Conservation (phyloP, 2,888 invertebrate genomes). For the Acleris holmiana region DNA sequence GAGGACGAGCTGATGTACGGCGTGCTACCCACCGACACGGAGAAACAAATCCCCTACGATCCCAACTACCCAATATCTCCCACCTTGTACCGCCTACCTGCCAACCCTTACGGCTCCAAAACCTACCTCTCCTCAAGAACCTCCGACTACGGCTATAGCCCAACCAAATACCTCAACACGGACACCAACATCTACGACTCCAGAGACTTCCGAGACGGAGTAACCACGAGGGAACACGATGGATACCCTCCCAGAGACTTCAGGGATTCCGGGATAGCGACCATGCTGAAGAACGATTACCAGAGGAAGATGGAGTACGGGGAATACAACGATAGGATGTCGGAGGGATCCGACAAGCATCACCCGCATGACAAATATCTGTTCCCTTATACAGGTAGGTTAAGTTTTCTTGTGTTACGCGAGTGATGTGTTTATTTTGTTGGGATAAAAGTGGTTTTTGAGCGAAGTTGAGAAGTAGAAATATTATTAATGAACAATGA, state of each 20-base stretch:
- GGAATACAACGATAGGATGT: slow-evolving; percentile 87
- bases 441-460: slow-evolving; percentile 11
- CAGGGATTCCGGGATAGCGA: slow-evolving; percentile 77
- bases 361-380: slow-evolving; percentile 91
- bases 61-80: slow-evolving; percentile 80
- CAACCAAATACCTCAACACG: slow-evolving; percentile 71
- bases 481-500: no score
- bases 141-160: slow-evolving; percentile 79
- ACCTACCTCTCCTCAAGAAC: slow-evolving; percentile 73
- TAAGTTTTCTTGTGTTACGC: slow-evolving; percentile 1
- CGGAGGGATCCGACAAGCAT: slow-evolving; percentile 89
- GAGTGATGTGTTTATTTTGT: slow-evolving; percentile 7
- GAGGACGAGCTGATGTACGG: slow-evolving; percentile 80
- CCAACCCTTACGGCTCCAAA: slow-evolving; percentile 80
- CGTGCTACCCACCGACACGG: slow-evolving; percentile 66
- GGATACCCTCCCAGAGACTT: slow-evolving; percentile 75
- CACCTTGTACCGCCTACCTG: slow-evolving; percentile 75
- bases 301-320: slow-evolving; percentile 77
- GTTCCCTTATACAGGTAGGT: slow-evolving; percentile 91
- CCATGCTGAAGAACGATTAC: slow-evolving; percentile 81
- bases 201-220: slow-evolving; percentile 68
- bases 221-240: slow-evolving; percentile 72
- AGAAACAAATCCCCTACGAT: slow-evolving; percentile 78
- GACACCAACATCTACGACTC: slow-evolving; percentile 73
- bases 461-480: no score